Conservation (phyloP, 2,797 vertebrate genomes). For the Phoeniculus purpureus region DNA sequence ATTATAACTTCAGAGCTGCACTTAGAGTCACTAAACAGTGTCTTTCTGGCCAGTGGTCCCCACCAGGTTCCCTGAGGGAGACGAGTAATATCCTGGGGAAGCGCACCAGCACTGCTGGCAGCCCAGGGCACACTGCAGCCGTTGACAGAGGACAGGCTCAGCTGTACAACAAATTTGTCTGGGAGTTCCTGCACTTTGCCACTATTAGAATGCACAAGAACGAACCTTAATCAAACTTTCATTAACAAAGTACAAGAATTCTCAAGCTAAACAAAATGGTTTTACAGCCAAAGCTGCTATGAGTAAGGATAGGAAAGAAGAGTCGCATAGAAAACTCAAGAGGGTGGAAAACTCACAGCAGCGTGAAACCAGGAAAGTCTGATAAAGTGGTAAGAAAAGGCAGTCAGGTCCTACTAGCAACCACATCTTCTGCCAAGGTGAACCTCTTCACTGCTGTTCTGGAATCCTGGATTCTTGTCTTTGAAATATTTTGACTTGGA, state of each 20-base stretch:
- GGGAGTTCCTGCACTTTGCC: not conserved
- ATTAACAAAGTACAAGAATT: not conserved
- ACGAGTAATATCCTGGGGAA: not conserved
- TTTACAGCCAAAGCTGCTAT: not conserved
- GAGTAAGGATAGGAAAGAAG: not conserved
- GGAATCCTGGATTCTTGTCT: not conserved
- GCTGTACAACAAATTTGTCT: not conserved
- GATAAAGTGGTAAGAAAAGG: not conserved
- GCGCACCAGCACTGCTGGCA: not conserved
- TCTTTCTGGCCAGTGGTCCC: not conserved
- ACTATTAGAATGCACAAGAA: not conserved
- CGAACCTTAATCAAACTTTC: not conserved
- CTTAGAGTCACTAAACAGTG: not conserved
- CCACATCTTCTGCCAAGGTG: not conserved
- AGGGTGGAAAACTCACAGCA: not conserved
- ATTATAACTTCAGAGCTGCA: not conserved
- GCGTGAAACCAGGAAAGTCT: not conserved
- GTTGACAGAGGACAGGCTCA: not conserved
- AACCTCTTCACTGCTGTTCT: not conserved
- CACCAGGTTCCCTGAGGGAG: not conserved
- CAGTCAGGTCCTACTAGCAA: not conserved
- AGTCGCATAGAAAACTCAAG: not conserved
- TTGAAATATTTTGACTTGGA: not conserved
- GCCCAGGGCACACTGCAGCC: not conserved
- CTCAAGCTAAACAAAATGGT: not conserved